These are phyloP conservation scores for Aspiorhynchus laticeps DNA, from an alignment of 2,113 vertebrate species.

Conservation along the genomic window DNA sequence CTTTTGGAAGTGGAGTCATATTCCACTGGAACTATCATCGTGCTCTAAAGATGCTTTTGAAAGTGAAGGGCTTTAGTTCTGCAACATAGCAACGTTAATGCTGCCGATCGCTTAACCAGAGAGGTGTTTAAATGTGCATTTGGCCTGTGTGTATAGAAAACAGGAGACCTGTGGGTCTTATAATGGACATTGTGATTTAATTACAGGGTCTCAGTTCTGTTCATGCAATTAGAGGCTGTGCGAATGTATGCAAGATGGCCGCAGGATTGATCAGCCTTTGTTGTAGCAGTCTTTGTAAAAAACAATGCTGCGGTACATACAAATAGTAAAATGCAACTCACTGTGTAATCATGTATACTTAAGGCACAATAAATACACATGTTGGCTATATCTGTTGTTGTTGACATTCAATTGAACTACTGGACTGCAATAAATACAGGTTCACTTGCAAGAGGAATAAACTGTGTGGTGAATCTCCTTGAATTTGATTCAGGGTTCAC, in stretches of 20 bases:
- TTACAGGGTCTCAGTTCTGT: conserved; percentile 13
- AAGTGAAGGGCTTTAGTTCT: background rate
- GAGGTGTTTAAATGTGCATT: conserved; percentile 22
- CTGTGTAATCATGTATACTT: background rate
- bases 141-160: background rate
- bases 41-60: conserved; percentile 7
- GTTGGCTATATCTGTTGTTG: background rate
- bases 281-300: background rate
- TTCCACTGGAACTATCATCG: background rate
- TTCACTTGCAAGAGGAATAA: background rate
- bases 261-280: background rate
- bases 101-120: background rate
- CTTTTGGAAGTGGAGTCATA: conserved; percentile 20
- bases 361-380: background rate
- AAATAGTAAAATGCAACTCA: background rate
- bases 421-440: background rate
- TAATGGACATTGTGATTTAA: conserved; percentile 19
- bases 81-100: background rate
- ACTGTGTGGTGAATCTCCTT: background rate
- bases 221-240: conserved; percentile 9
- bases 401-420: background rate
- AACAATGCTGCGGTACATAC: background rate
- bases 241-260: background rate
- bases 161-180: background rate
- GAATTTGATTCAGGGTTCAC: background rate